A percentile compares a stretch with the other conserved stretches of the same genome.
Conservation (phyloP, 1,140 invertebrate species). For the Brachionus asplanchnoidis region DNA sequence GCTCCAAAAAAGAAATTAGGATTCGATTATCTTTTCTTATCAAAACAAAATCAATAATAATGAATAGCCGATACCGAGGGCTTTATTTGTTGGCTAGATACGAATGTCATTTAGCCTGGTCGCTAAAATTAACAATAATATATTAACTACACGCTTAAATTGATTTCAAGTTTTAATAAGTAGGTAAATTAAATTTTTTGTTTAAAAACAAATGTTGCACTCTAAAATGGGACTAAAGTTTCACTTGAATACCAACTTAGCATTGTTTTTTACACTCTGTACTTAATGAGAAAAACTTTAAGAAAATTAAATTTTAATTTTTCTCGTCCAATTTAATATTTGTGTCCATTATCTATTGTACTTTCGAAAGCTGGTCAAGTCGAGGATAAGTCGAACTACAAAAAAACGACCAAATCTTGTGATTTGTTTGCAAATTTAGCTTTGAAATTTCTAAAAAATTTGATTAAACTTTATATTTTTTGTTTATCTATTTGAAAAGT, state of each 20-base stretch:
- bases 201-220: slow-evolving; percentile 35
- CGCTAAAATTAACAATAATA: slow-evolving; percentile 11
- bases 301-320: slow-evolving; percentile 10
- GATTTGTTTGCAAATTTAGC: not conserved
- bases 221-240: slow-evolving; percentile 16
- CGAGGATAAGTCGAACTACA: not conserved
- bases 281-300: not conserved
- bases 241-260: slow-evolving; percentile 20
- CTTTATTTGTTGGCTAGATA: slow-evolving; percentile 1
- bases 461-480: slow-evolving; percentile 2
- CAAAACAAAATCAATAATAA: slow-evolving; percentile 21
- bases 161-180: slow-evolving; percentile 18
- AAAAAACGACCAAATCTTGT: slow-evolving; percentile 1
- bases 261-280: not conserved
- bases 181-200: slow-evolving; percentile 38
- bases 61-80: not conserved
- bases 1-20: not conserved
- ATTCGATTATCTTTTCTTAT: slow-evolving; percentile 30
- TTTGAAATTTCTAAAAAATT: not conserved
- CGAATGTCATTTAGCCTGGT: slow-evolving; percentile 12
- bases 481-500: slow-evolving; percentile 36
- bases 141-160: slow-evolving; percentile 24
- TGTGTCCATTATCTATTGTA: not conserved
- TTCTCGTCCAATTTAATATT: slow-evolving; percentile 21
- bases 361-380: not conserved